Percentiles rank a stretch among this genome's conserved stretches.
Evolutionary conservation across 1,140 invertebrate species (phyloP).

Genomic region (Pygmarrhopalites habei): DNA sequence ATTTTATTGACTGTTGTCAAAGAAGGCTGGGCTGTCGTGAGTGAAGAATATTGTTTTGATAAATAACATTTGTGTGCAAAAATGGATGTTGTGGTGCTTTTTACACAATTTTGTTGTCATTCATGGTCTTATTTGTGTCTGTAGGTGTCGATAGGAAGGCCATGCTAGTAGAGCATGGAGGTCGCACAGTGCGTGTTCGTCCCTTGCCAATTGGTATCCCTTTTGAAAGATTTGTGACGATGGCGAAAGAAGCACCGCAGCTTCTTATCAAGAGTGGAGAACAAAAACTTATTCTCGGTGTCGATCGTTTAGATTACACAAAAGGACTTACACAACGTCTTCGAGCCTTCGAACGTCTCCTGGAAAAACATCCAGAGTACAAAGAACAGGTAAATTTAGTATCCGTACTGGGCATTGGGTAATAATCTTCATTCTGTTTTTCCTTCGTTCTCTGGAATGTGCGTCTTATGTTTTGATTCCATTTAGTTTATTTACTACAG

Average conservation of each 20-base stretch:
- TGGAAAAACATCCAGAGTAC: slow-evolving; percentile 79
- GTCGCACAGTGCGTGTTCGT: slow-evolving; percentile 69
- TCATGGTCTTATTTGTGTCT: too few relatives aligned
- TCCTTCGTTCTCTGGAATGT: too few relatives aligned
- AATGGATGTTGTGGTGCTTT: too few relatives aligned
- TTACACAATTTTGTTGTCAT: too few relatives aligned
- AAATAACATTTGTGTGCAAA: too few relatives aligned
- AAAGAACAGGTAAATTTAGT: slow-evolving; percentile 60
- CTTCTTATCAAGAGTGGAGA: slow-evolving; percentile 50
- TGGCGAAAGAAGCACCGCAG: slow-evolving; percentile 68
- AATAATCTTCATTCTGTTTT: neutral
- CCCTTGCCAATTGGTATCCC: slow-evolving; percentile 81
- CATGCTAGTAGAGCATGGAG: slow-evolving; percentile 76
- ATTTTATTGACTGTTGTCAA: slow-evolving; percentile 86
- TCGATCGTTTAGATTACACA: slow-evolving; percentile 83
- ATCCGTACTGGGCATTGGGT: too few relatives aligned
- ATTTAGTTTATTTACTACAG: too few relatives aligned
- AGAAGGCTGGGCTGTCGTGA: slow-evolving; percentile 73
- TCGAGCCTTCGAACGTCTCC: slow-evolving; percentile 70
- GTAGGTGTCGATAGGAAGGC: slow-evolving; percentile 81
- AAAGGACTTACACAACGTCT: slow-evolving; percentile 80
- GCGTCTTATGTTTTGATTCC: too few relatives aligned
- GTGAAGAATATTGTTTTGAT: too few relatives aligned
- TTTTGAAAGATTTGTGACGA: slow-evolving; percentile 72
- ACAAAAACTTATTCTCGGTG: slow-evolving; percentile 75